These are phyloP conservation scores for Heliconius ethilla DNA, from an alignment of 2,888 invertebrate genomes.

Conservation along the genomic window DNA sequence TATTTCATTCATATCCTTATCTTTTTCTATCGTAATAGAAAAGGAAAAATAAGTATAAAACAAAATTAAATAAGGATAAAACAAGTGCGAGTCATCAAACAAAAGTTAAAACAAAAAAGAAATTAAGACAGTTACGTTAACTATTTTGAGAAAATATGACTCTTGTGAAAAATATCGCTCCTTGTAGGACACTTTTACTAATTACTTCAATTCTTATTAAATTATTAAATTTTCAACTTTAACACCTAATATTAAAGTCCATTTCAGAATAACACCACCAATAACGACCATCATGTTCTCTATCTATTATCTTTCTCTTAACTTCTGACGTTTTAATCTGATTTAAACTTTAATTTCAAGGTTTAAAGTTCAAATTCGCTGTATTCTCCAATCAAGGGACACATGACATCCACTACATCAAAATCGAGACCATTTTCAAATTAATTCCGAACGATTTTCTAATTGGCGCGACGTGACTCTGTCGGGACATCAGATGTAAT, in stretches of 20 bases:
- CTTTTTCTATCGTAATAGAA: too few relatives aligned
- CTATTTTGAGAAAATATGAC: slow-evolving; percentile 40
- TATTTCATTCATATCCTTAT: too few relatives aligned
- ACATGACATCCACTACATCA: slow-evolving; percentile 79
- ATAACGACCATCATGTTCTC: slow-evolving; percentile 50
- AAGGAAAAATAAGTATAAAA: too few relatives aligned
- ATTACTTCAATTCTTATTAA: slow-evolving; percentile 50
- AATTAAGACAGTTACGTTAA: slow-evolving; percentile 39
- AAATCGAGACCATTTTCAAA: slow-evolving; percentile 80
- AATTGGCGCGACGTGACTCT: slow-evolving; percentile 80
- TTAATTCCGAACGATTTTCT: slow-evolving; percentile 78
- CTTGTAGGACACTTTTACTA: slow-evolving; percentile 57
- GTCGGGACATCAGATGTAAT: slow-evolving; percentile 64
- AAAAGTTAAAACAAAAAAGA: slow-evolving; percentile 7
- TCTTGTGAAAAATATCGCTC: slow-evolving; percentile 49
- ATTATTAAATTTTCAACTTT: slow-evolving; percentile 39
- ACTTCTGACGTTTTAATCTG: slow-evolving; percentile 47
- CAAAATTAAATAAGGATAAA: neutral
- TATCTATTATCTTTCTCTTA: slow-evolving; percentile 49
- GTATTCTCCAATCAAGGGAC: slow-evolving; percentile 43
- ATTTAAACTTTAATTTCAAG: slow-evolving; percentile 37
- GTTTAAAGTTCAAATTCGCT: slow-evolving; percentile 37
- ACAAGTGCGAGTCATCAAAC: slow-evolving; percentile 26
- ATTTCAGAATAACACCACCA: slow-evolving; percentile 43
- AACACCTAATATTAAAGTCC: slow-evolving; percentile 16